Conservation (phyloP, 2,888 invertebrate genomes). For the Agonopterix subpropinquella region DNA sequence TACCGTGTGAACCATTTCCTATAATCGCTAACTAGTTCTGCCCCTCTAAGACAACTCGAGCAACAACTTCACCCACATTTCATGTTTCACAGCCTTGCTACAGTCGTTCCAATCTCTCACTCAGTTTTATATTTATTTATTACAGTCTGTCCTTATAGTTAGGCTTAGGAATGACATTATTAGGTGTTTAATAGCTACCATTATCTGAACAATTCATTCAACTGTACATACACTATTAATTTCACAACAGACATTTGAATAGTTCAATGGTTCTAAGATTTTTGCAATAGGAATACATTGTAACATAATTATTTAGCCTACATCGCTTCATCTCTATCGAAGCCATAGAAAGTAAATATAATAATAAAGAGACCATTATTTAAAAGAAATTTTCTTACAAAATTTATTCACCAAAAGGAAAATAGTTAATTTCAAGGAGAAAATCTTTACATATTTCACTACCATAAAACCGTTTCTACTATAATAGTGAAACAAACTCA, state of each 20-base stretch:
- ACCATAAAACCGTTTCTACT: background rate
- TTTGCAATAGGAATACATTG: background rate
- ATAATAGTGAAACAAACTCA: constrained; percentile 13
- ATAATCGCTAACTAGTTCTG: constrained; percentile 22
- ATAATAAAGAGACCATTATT: too few species aligned
- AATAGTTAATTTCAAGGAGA: too few species aligned
- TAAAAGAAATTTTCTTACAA: too few species aligned
- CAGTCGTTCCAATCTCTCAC: constrained; percentile 65
- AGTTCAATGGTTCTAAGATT: background rate
- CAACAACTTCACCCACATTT: constrained; percentile 51
- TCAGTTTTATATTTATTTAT: constrained; percentile 33
- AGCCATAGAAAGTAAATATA: background rate
- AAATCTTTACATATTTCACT: too few species aligned
- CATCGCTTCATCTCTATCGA: constrained; percentile 3
- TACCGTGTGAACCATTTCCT: constrained; percentile 26
- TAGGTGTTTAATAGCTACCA: constrained; percentile 37
- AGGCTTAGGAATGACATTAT: constrained; percentile 60
- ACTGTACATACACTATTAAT: constrained; percentile 6
- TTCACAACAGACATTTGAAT: too few species aligned
- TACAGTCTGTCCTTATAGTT: constrained; percentile 45
- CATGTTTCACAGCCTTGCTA: constrained; percentile 70
- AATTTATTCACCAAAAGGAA: too few species aligned
- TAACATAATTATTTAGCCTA: constrained; percentile 1
- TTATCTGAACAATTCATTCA: constrained; percentile 22
- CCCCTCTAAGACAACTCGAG: constrained; percentile 27